Base-by-base conservation (phyloP, 2,797 vertebrate genomes). In the Urosaurus nigricauda region DNA sequence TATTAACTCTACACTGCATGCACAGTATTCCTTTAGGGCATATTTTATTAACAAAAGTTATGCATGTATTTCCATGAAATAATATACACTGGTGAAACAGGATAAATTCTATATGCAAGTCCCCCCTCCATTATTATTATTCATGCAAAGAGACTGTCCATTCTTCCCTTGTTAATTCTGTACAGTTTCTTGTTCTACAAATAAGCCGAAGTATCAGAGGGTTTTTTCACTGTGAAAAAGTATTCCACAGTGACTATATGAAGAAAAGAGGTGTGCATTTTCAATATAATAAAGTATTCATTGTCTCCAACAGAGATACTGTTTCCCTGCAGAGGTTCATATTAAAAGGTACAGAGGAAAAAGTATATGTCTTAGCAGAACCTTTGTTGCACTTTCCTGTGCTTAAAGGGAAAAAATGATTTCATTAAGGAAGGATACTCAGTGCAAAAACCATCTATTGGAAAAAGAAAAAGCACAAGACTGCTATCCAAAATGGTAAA, bases 21-120 rank as follows among this genome's bases (percentile, higher is more conserved):
- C 40, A 85, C n/a, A 40, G 32, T 51, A 68, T 86, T 51, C 40
- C 85, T 51, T 86, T 51, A 79, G 85, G 85, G 85, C 79, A 78
- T 86, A 81, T 87, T 87, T 79, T 87, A 60, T 81, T 78, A 86
- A 86, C 74, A 74, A 87, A 79, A 71, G 85, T 60, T 73, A 75
- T 0, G 1, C 19, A 40, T 80, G n/a, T 29, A 53, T 65, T 78
- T 86, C 85, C 53, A 85, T n/a, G 12, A 85, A 51, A 60, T 14
- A 2, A 5, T 87, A 32, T 0, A 82, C 53, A 53, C 65, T 14
- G 2, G 87, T 90, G 65, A 81, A 29, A 86, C 5, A 84, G 84
- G 7, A 47, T 83, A 87, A 26, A 87, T 89, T 77, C 11, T 81
- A n/a, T 12, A 12, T 80, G 8, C 6, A 6, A 37, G 0, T 26